Evolutionary conservation across 2,888 invertebrate genomes (phyloP), one percentile per base, ranked within the genome.

Genomic region (Pycnomerus fuliginosus): DNA sequence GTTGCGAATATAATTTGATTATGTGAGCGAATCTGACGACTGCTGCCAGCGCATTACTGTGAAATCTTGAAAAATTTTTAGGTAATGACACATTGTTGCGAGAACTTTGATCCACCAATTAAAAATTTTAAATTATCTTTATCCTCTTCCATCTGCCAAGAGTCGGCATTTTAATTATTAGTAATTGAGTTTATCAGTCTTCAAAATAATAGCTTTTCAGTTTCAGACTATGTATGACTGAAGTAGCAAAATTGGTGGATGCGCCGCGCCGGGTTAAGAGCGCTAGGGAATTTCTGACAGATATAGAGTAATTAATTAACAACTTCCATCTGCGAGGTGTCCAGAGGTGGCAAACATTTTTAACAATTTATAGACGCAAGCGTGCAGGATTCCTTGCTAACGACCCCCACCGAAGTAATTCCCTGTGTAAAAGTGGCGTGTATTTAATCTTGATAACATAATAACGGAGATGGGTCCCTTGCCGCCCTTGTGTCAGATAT

Each of bases 371-470:
- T 45, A 17, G 28, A 34, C 40, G 43, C 43, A 43, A 25, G 12
- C 39, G 28, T 16, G 29, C 10, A 22, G 25, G 14, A 45, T 25
- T 45, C 40, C 23, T 45, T 25, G 35, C 32, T 23, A 20, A 29
- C 29, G 29, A 32, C 39, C 36, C 45, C 45, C 37, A 40, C 44
- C 32, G 41, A 48, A 48, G 48, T 44, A 52, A 52, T 52, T 49
- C 46, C 48, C 44, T 44, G 35, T 55, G 49, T 56, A 59, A 59
- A 59, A 55, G 55, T 55, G 48, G 46, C 48, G 50, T 58, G 60
- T 61, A 61, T 67, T 62, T 63, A 65, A 62, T 63, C 65, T 60
- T 62, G 65, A 65, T 64, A 64, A 64, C 67, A 60, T 65, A 62
- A 62, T 61, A 65, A 63, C 61, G 56, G 61, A 60, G 63, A 66